Percentiles rank a stretch among this genome's conserved stretches.
Conservation (phyloP, 2,888 invertebrate genomes). For the Sericinus montela region DNA sequence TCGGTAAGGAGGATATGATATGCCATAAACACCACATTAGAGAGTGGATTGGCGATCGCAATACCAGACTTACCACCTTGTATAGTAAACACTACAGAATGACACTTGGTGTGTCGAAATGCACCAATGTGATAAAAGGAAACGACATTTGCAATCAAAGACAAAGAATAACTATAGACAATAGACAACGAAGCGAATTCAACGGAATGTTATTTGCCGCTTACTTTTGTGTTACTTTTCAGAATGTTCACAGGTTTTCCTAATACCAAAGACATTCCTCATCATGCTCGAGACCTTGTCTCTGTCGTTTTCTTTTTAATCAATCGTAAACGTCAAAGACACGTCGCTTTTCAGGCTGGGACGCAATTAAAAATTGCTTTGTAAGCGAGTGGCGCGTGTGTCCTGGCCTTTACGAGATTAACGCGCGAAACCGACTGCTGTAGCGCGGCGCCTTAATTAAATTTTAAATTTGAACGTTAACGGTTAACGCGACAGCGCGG, state of each 20-base stretch:
- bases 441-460: conserved; percentile 52
- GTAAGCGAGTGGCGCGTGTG: conserved; percentile 48
- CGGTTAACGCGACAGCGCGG: conserved; percentile 29
- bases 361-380: conserved; percentile 72
- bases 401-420: conserved; percentile 58
- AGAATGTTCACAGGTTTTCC: not conserved
- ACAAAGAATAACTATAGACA: too few species aligned
- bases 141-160: too few species aligned
- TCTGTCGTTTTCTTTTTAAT: conserved; percentile 29
- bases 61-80: too few species aligned
- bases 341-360: conserved; percentile 44
- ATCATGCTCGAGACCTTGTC: conserved; percentile 17
- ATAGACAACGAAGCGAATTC: too few species aligned
- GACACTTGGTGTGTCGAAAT: too few species aligned
- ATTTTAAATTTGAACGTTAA: conserved; percentile 62
- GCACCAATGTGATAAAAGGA: too few species aligned
- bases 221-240: not conserved
- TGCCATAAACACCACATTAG: too few species aligned
- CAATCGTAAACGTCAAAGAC: conserved; percentile 51
- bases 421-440: conserved; percentile 50
- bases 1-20: too few species aligned
- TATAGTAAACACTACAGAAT: too few species aligned
- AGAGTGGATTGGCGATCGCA: too few species aligned
- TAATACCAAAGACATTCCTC: conserved; percentile 21
- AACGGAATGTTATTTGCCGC: not conserved